Conservation (phyloP, 2,888 invertebrate genomes). For the Brenthis ino region DNA sequence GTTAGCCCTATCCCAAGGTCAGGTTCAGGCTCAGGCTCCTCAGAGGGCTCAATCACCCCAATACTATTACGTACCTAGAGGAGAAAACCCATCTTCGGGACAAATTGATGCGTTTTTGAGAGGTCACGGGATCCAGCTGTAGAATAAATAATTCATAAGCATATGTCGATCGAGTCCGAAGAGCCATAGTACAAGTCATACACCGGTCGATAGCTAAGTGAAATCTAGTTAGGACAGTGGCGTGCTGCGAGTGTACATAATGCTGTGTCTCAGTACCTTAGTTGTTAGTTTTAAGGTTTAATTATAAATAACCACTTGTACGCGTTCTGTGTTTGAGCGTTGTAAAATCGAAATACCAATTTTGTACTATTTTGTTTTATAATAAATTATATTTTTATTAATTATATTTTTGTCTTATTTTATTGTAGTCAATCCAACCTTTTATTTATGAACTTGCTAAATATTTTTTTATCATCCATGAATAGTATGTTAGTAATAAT, state of each 20-base stretch:
- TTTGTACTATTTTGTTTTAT: slow-evolving; percentile 77
- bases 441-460: too few species aligned
- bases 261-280: slow-evolving; percentile 75
- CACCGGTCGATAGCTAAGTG: slow-evolving; percentile 54
- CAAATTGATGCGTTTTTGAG: slow-evolving; percentile 92
- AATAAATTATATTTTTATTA: slow-evolving; percentile 79
- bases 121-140: slow-evolving; percentile 86
- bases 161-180: slow-evolving; percentile 52
- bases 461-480: too few species aligned
- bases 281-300: slow-evolving; percentile 65
- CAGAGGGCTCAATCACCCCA: slow-evolving; percentile 70
- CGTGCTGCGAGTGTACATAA: slow-evolving; percentile 66
- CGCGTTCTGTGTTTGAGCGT: slow-evolving; percentile 48
- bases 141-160: slow-evolving; percentile 59
- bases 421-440: neutral
- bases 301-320: slow-evolving; percentile 55
- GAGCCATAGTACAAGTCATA: slow-evolving; percentile 63
- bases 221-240: slow-evolving; percentile 56
- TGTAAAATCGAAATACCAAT: slow-evolving; percentile 58
- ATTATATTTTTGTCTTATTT: slow-evolving; percentile 32
- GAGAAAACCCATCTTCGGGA: slow-evolving; percentile 82
- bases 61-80: slow-evolving; percentile 84
- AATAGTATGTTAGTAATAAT: too few species aligned
- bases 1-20: slow-evolving; percentile 62
- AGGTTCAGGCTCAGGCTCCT: slow-evolving; percentile 36